Percentiles rank a stretch among this genome's conserved stretches.
These are phyloP conservation scores for Patella pellucida DNA, from an alignment of 2,888 invertebrate species.

Conservation along the genomic window DNA sequence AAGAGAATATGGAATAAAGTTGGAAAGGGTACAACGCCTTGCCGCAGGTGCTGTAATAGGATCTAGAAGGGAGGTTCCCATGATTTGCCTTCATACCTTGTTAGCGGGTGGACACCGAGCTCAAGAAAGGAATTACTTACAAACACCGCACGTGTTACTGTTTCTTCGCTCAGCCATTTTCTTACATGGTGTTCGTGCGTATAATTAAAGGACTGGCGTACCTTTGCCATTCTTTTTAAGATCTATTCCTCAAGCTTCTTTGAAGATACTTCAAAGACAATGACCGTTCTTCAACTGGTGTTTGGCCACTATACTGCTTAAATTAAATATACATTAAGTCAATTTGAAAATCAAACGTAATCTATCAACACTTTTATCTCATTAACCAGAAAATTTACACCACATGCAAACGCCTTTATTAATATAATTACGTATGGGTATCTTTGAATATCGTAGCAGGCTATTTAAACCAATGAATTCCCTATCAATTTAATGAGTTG, in stretches of 20 bases:
- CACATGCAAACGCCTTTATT: too few species aligned
- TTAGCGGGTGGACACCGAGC: constrained; percentile 5
- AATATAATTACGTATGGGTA: too few species aligned
- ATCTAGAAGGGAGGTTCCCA: constrained; percentile 3
- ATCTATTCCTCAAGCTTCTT: background rate
- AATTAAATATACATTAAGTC: constrained; percentile 5
- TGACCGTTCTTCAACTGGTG: background rate
- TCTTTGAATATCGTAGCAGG: too few species aligned
- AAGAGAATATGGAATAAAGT: too few species aligned
- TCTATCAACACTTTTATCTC: background rate
- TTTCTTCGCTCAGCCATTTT: background rate
- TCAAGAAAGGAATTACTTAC: background rate
- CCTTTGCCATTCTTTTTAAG: constrained; percentile 6
- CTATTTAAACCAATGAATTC: too few species aligned
- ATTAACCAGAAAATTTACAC: background rate
- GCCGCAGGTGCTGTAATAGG: constrained; percentile 7
- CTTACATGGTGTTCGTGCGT: background rate
- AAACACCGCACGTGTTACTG: background rate
- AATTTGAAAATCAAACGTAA: constrained; percentile 8
- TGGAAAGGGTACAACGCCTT: background rate
- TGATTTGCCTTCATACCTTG: background rate
- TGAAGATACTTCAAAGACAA: background rate
- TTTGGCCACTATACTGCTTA: background rate
- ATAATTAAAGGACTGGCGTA: background rate
- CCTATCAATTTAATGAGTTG: too few species aligned